A percentile compares a stretch with the other conserved stretches of the same genome.
phyloP scores from a whole-genome alignment of 2,113 vertebrate genomes.

The Paracanthobrama guichenoti region DNA sequence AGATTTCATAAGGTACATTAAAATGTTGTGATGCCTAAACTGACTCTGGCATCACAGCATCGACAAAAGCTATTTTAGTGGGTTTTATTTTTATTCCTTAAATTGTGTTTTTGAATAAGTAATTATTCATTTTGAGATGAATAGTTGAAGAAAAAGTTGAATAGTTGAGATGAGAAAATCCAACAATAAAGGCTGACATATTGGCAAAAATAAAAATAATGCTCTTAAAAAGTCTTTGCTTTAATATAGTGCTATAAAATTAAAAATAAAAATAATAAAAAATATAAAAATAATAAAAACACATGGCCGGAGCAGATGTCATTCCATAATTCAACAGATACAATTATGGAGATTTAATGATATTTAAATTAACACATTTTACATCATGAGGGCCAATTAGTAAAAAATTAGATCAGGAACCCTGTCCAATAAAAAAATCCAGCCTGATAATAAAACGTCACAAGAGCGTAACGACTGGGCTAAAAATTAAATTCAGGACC shows the following conservation, averaged over 20 bases:
- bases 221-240: not conserved
- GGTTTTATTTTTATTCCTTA: not conserved
- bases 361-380: too few relatives aligned
- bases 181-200: not conserved
- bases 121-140: not conserved
- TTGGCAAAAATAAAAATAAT: not conserved
- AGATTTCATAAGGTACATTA: too few relatives aligned
- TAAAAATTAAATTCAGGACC: constrained; percentile 18
- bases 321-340: too few relatives aligned
- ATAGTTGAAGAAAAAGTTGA: not conserved
- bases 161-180: not conserved
- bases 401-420: not conserved
- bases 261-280: not conserved
- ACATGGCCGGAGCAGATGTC: too few relatives aligned
- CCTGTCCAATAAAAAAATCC: constrained; percentile 62
- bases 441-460: constrained; percentile 55
- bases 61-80: not conserved
- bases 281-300: too few relatives aligned
- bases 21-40: too few relatives aligned
- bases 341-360: too few relatives aligned
- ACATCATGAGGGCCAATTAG: too few relatives aligned
- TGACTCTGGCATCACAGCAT: too few relatives aligned
- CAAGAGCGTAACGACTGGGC: constrained; percentile 21
- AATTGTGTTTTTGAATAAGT: not conserved
- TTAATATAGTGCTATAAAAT: not conserved